Conservation (phyloP, 1,140 invertebrate genomes). For the Coptotermes formosanus region DNA sequence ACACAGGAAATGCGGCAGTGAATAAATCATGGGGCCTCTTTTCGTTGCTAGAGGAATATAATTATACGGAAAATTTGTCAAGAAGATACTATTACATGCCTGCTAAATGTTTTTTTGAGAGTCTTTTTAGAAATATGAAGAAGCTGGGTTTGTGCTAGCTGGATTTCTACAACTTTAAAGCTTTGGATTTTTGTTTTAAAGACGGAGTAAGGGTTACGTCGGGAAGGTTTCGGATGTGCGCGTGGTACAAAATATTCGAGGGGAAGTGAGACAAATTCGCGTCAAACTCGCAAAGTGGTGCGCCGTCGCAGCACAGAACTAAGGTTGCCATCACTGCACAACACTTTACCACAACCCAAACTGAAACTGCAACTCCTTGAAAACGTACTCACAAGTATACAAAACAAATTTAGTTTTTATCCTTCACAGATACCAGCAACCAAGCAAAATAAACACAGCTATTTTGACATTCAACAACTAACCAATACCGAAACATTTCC, state of each 20-base stretch:
- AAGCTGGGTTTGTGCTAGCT: background rate
- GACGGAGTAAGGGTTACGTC: background rate
- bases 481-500: background rate
- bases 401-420: too few species aligned
- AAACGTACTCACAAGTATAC: background rate
- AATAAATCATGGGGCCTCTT: background rate
- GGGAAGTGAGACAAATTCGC: background rate
- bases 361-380: background rate
- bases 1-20: background rate
- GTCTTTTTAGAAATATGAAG: too few species aligned
- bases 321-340: background rate
- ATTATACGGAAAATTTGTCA: background rate
- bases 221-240: background rate
- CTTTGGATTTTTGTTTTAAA: background rate
- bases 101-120: background rate
- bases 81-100: background rate
- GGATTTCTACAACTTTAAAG: background rate
- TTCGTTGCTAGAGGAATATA: background rate
- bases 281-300: background rate
- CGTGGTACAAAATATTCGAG: background rate
- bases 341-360: background rate
- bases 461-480: conserved; percentile 4
- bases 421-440: background rate
- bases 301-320: background rate
- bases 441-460: background rate